Evolutionary conservation across 1,140 invertebrate genomes (phyloP), one percentile per base, ranked within the genome.

Genomic region (Schlechtendalia chinensis): DNA sequence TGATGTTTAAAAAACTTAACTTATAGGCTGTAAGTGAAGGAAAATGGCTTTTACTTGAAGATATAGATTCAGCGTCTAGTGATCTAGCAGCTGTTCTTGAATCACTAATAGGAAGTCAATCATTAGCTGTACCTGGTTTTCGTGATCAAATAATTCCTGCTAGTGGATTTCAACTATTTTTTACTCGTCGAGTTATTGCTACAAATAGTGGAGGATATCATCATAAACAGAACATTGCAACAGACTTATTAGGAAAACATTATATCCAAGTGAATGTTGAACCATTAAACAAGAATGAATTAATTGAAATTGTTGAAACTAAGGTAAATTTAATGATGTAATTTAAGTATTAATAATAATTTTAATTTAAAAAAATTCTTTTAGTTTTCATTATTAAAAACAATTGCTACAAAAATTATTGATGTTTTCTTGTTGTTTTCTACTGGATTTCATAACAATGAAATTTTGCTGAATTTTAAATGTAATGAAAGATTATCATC

Each of bases 21-120:
- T n/a, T n/a, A n/a, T 86, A 94, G 90, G 96, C 96, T 81, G 93
- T 98, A 8, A 89, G 90, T 82, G 88, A 92, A 84, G 96, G 96
- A 0, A 90, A 93, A 84, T 98, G 98, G 96, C 86, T 99, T 61
- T 86, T 99, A 0, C 85, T 99, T 56, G 98, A 99, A 89, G 98
- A 99, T 86, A 91, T 99, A 81, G 97, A 99, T 85, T 91, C 91
- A 83, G 96, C 96, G 16, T 93, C 94, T 11, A 90, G 94, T 84
- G 98, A 99, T 87, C 94, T 99, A 1, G 91, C 95, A 0, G 94
- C 96, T 3, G 90, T 97, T 39, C 84, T 99, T 8, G 90, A 93
- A 81, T 92, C 93, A 50, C 87, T 99, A 1, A 86, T 98, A 29
- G 95, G 99, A 87, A 91, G 92, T 77, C 89, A 91, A 81, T 90